Conservation (phyloP, 2,888 invertebrate genomes). For the Calameuta pallipes region DNA sequence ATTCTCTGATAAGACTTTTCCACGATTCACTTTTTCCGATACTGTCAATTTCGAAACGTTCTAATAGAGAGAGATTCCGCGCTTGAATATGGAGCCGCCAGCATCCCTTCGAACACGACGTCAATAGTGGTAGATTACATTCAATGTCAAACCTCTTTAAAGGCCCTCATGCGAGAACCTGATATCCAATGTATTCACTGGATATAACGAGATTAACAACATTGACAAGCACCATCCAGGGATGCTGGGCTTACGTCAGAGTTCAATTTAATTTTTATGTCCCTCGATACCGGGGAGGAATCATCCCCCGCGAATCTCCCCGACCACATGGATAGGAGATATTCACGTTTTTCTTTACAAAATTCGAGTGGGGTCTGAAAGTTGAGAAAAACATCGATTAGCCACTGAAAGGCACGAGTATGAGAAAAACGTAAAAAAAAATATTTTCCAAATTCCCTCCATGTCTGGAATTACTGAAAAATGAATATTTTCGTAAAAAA, state of each 20-base stretch:
- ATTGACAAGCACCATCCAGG: background rate
- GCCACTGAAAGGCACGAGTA: background rate
- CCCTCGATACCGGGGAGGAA: background rate
- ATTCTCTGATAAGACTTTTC: background rate
- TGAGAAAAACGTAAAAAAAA: background rate
- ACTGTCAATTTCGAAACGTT: background rate
- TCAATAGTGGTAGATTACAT: constrained; percentile 23
- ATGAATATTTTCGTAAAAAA: no score
- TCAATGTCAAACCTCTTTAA: constrained; percentile 14
- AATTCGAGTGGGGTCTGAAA: background rate
- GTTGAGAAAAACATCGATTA: background rate
- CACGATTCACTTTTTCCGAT: background rate
- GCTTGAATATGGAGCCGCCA: background rate
- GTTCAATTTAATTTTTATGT: constrained; percentile 7
- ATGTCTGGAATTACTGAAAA: no score
- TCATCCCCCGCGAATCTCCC: background rate
- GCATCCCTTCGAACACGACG: constrained; percentile 1
- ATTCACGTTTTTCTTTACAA: background rate
- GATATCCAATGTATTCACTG: constrained; percentile 21
- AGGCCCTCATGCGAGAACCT: constrained; percentile 18
- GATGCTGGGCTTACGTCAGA: background rate
- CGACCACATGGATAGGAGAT: background rate
- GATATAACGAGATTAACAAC: constrained; percentile 20
- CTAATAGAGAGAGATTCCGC: background rate
- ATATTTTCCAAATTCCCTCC: background rate